Percentiles rank a stretch among this genome's conserved stretches.
Conservation (phyloP, 2,888 invertebrate species). For the Laspeyria flexula region DNA sequence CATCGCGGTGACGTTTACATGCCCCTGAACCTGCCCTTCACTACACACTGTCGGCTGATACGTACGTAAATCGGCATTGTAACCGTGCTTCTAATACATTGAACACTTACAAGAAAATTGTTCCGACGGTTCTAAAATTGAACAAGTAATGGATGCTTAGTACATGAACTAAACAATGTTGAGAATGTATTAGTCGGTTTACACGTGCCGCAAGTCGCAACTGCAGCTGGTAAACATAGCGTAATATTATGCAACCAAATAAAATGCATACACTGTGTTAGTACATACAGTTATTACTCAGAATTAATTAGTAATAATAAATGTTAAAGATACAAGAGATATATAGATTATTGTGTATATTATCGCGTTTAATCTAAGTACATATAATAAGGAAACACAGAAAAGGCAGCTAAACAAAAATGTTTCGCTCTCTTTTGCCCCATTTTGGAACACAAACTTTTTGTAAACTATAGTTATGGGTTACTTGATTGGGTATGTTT, state of each 20-base stretch:
- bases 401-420: too few species aligned
- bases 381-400: too few species aligned
- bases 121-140: conserved; percentile 1
- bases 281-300: background rate
- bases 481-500: too few species aligned
- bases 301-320: conserved; percentile 1
- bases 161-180: conserved; percentile 10
- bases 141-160: conserved; percentile 39
- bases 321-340: background rate
- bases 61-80: background rate
- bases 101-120: conserved; percentile 8
- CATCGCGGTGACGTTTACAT: conserved; percentile 50
- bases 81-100: conserved; percentile 15
- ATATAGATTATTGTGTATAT: background rate
- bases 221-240: conserved; percentile 54
- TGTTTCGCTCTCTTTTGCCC: too few species aligned
- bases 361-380: background rate
- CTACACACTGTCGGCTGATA: conserved; percentile 9
- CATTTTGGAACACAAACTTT: too few species aligned
- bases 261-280: conserved; percentile 43
- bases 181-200: conserved; percentile 36
- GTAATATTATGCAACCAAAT: conserved; percentile 66
- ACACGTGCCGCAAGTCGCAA: conserved; percentile 66
- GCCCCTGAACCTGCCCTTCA: conserved; percentile 59
- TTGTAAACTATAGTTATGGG: too few species aligned